Evolutionary conservation across 2,113 vertebrate species (phyloP), one percentile per base, ranked within the genome.

Genomic region (Menura novaehollandiae): DNA sequence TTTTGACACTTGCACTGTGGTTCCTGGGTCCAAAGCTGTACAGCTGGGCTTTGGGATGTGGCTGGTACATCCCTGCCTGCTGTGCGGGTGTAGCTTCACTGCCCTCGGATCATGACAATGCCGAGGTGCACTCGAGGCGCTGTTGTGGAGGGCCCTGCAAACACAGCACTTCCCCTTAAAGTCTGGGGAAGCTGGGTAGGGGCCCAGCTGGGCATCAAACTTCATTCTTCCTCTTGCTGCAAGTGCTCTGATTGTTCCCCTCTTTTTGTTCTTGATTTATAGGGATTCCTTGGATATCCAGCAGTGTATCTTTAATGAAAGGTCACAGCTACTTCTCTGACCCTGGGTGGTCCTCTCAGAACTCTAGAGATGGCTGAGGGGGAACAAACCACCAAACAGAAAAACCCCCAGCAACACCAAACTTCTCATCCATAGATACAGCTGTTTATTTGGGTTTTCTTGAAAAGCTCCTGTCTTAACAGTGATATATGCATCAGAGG

Each of bases 51-150:
- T 47, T 71, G 63, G 41, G 30, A 11, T 12, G 0, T 2, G 43
- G 56, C 66, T 66, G 39, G 17, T 16, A 2, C 19, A 2, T 24
- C 52, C 55, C 46, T 23, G 3, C 81, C 32, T 23, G 2, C 49
- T 39, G 26, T 37, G 75, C 8, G 9, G 47, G 28, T 11, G 2
- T 19, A 18, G 13, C 39, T 56, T 5, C 16, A 5, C 15, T 49
- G 47, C 18, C 22, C 85, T 52, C 0, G 4, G 14, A 4, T 41
- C 22, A 5, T 22, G 9, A 0, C 7, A 7, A 17, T 3, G 4
- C 23, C 47, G 2, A 17, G 49, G 24, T n/a, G 9, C 9, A 1
- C 68, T 46, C 2, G 1, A 68, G 47, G 58, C 23, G 4, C 43
- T 33, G 35, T 6, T 59, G 21, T 1, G 63, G 33, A 47, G 39